phyloP scores from a whole-genome alignment of 2,113 vertebrate genomes.

The Colius striatus region DNA sequence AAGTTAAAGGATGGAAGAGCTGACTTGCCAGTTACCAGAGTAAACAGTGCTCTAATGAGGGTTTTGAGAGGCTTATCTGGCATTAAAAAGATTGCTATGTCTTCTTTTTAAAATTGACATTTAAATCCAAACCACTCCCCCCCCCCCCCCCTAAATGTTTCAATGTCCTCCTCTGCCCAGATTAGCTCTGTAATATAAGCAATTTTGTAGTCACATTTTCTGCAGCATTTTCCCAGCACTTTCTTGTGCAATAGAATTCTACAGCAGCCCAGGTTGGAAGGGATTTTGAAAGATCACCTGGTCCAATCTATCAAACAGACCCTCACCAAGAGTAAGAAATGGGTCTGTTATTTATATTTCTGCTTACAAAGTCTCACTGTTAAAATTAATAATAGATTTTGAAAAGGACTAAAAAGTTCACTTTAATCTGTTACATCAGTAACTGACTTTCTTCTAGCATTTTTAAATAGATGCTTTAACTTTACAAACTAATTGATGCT shows the following conservation, averaged over 20 bases:
- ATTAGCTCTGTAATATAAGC: not conserved
- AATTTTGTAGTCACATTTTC: not conserved
- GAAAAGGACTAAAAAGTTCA: not conserved
- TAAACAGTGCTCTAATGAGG: not conserved
- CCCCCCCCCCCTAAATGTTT: too few relatives aligned
- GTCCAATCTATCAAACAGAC: not conserved
- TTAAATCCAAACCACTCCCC: not conserved
- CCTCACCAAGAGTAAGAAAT: not conserved
- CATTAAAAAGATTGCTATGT: not conserved
- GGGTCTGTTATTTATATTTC: not conserved
- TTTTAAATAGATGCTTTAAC: not conserved
- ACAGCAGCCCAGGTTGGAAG: not conserved
- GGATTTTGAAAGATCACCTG: fast-evolving
- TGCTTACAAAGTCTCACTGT: not conserved
- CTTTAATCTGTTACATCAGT: not conserved
- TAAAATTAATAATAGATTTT: not conserved
- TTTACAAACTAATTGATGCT: not conserved
- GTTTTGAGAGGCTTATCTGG: not conserved
- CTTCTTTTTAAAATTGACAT: not conserved
- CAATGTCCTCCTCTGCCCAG: not conserved
- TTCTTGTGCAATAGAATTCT: not conserved
- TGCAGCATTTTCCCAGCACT: not conserved
- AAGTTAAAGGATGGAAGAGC: not conserved
- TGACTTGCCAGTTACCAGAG: not conserved
- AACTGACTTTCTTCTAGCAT: not conserved